These are phyloP conservation scores for Shargacucullia verbasci DNA, from an alignment of 2,888 invertebrate genomes.

Conservation along the genomic window DNA sequence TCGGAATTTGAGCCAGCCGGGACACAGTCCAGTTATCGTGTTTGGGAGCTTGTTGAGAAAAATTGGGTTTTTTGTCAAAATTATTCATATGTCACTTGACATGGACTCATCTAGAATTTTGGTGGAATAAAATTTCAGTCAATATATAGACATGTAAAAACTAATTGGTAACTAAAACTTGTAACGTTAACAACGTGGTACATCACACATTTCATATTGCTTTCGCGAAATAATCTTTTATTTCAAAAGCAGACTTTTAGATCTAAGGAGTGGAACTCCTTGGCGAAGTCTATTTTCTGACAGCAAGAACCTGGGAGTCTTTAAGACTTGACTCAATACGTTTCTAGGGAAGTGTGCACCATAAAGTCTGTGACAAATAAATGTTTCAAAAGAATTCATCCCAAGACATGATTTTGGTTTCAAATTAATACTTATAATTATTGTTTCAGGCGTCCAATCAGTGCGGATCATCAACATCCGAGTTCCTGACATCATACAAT, in stretches of 20 bases:
- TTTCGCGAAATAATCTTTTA: not conserved
- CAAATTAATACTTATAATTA: too few species aligned
- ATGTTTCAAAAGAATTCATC: too few species aligned
- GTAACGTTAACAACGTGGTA: slow-evolving; percentile 10
- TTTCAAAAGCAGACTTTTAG: too few species aligned
- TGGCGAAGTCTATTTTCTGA: too few species aligned
- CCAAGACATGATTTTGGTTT: too few species aligned
- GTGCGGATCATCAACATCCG: slow-evolving; percentile 90
- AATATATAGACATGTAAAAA: slow-evolving; percentile 21
- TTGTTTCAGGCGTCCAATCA: slow-evolving; percentile 83
- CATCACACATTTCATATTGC: not conserved
- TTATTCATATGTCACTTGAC: slow-evolving; percentile 33
- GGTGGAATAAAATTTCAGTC: slow-evolving; percentile 25
- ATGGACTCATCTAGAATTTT: slow-evolving; percentile 25
- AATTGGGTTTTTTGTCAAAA: slow-evolving; percentile 36
- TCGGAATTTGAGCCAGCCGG: slow-evolving; percentile 50
- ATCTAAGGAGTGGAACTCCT: too few species aligned
- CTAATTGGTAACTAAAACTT: slow-evolving; percentile 33
- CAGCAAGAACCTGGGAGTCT: too few species aligned
- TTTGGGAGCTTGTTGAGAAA: slow-evolving; percentile 33
- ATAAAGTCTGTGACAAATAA: too few species aligned
- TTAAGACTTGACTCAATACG: too few species aligned
- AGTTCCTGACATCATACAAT: slow-evolving; percentile 90
- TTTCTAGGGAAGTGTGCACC: too few species aligned
- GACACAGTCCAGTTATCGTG: slow-evolving; percentile 40